These are phyloP conservation scores for Ceratoteleas bidentatus DNA, from an alignment of 1,140 invertebrate genomes.

Conservation along the genomic window DNA sequence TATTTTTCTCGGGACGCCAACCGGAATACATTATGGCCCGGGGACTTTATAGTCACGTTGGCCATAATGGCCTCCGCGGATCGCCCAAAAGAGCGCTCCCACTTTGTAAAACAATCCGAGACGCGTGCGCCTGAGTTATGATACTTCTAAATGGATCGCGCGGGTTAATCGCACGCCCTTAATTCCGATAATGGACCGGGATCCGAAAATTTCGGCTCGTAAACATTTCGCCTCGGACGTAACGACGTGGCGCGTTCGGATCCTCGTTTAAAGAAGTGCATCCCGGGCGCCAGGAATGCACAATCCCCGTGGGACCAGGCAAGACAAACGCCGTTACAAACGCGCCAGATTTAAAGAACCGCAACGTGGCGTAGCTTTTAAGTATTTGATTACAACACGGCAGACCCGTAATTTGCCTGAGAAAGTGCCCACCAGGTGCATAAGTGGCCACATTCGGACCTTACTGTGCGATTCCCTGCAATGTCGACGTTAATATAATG, in stretches of 20 bases:
- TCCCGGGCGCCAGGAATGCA: constrained; percentile 50
- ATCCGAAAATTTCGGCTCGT: constrained; percentile 18
- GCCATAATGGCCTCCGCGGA: constrained; percentile 71
- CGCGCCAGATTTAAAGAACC: constrained; percentile 58
- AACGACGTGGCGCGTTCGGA: constrained; percentile 10
- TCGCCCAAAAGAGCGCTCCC: constrained; percentile 33
- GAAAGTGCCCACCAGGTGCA: constrained; percentile 65
- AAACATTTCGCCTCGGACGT: constrained; percentile 12
- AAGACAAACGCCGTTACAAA: constrained; percentile 71
- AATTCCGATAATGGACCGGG: constrained; percentile 39
- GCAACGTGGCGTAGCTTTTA: constrained; percentile 68
- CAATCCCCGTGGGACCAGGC: constrained; percentile 39
- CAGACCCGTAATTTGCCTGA: constrained; percentile 66
- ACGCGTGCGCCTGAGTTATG: constrained; percentile 31
- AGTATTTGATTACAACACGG: constrained; percentile 78
- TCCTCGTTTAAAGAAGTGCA: constrained; percentile 19
- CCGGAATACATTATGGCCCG: constrained; percentile 78
- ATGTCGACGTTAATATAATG: constrained; percentile 80
- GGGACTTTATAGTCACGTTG: constrained; percentile 74
- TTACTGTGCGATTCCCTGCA: constrained; percentile 77
- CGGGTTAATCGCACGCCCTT: constrained; percentile 24
- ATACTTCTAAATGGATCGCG: constrained; percentile 32
- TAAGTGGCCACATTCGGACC: constrained; percentile 68
- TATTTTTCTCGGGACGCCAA: constrained; percentile 74
- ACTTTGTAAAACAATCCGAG: constrained; percentile 61